Evolutionary conservation across 2,113 vertebrate genomes (phyloP).

Genomic region (Leiothrix lutea): DNA sequence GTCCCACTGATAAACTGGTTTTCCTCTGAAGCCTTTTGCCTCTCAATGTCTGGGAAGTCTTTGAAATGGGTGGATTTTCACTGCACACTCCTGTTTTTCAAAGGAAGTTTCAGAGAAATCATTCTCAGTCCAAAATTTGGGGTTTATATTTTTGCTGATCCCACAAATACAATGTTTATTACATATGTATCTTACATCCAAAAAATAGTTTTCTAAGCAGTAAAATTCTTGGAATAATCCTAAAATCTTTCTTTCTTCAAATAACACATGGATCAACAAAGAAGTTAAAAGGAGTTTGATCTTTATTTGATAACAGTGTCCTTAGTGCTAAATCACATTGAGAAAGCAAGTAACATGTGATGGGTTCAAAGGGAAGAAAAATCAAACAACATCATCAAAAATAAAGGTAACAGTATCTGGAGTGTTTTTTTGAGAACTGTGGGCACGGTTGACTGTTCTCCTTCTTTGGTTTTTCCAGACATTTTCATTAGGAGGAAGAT

Average conservation of each 20-base stretch:
- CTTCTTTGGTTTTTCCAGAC: background rate
- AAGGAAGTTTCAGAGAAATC: background rate
- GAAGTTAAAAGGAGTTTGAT: background rate
- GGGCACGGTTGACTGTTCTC: accelerated
- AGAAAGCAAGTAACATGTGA: background rate
- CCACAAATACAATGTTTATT: background rate
- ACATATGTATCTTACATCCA: background rate
- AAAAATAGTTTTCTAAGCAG: background rate
- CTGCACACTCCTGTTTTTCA: background rate
- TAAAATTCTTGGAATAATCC: background rate
- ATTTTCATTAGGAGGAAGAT: background rate
- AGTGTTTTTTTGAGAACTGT: background rate
- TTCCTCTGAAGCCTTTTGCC: background rate
- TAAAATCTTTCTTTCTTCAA: background rate
- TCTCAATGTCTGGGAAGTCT: background rate
- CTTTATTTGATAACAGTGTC: background rate
- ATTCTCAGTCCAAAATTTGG: background rate
- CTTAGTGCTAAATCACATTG: background rate
- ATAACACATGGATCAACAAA: background rate
- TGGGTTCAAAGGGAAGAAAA: background rate
- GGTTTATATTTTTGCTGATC: background rate
- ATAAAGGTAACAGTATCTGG: background rate
- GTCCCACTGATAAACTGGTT: background rate
- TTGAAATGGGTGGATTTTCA: background rate
- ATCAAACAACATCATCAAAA: background rate